Percentiles rank a stretch among this genome's conserved stretches.
phyloP scores from a whole-genome alignment of 2,888 invertebrate species.

The Orgyia antiqua region DNA sequence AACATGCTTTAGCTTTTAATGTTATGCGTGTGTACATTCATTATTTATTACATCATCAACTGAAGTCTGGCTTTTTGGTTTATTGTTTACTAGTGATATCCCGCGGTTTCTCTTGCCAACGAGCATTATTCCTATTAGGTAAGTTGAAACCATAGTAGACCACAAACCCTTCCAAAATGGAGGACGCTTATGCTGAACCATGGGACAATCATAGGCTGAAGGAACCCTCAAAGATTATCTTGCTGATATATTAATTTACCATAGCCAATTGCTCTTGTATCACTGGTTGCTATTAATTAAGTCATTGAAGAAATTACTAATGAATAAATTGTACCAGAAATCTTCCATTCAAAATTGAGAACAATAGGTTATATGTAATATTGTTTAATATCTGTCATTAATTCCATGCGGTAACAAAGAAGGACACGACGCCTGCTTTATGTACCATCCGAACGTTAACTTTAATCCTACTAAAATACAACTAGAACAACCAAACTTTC shows the following conservation, averaged over 20 bases:
- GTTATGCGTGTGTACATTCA: conserved; percentile 14
- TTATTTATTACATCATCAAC: conserved; percentile 23
- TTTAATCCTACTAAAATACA: conserved; percentile 6
- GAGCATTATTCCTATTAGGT: too few relatives aligned
- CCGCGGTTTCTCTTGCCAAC: too few relatives aligned
- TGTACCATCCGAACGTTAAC: conserved; percentile 21
- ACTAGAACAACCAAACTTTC: conserved; percentile 2
- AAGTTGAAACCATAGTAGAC: too few relatives aligned
- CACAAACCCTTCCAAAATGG: too few relatives aligned
- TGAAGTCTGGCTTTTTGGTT: neutral
- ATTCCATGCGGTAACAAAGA: conserved; percentile 12
- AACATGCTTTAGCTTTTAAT: conserved; percentile 35
- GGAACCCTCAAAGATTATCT: too few relatives aligned
- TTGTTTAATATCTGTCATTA: conserved; percentile 16
- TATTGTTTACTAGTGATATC: neutral
- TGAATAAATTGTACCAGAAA: too few relatives aligned
- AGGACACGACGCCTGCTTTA: conserved; percentile 23
- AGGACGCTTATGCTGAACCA: too few relatives aligned
- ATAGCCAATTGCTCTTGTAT: too few relatives aligned
- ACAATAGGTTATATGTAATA: conserved; percentile 12
- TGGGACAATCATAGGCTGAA: too few relatives aligned
- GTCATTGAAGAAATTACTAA: too few relatives aligned
- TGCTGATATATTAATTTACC: too few relatives aligned
- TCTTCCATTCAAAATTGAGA: conserved; percentile 10
- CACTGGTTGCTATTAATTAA: too few relatives aligned